Evolutionary conservation across 2,888 invertebrate species (phyloP), one percentile per base, ranked within the genome.

Genomic region (Cerastis rubricosa): DNA sequence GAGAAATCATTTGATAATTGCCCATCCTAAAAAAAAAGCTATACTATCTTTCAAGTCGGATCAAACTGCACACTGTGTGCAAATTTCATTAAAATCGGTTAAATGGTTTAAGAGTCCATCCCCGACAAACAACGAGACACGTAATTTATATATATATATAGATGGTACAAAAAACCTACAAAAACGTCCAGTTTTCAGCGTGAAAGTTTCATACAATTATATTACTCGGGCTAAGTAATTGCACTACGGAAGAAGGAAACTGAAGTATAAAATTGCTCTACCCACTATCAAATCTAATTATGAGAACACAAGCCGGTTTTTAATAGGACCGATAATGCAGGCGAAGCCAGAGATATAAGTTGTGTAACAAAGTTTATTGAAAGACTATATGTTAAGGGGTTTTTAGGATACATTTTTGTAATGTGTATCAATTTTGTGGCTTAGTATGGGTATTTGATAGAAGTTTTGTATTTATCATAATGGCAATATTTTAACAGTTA

Each of bases 241-340:
- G 88, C 88, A 70, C 81, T 35, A 57, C 66, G 65, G 59, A 73
- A 71, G 66, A 77, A 84, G 84, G 66, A 74, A 74, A 65, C 81
- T 76, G 59, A 75, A 76, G 88, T 78, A 88, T 77, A 84, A 88
- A 84, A 86, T 84, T 88, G 78, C 81, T 72, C 74, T 79, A 81
- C 78, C 80, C 74, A 80, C 76, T 49, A 70, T 71, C 71, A 80
- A 87, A 87, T 75, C 87, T 88, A 87, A 89, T 89, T 89, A 89
- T 75, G 54, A 69, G 81, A 86, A 83, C 83, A 84, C 89, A 86
- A 80, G 84, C 66, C 67, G 85, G 72, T 71, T 82, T 83, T 83
- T 87, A 88, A 89, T 89, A 88, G 82, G 64, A 71, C 63, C 74
- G 47, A 64, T 83, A 78, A 84, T 84, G 81, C 70, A 75, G 63